Evolutionary conservation across 2,113 vertebrate species (phyloP).

Genomic region (Egretta garzetta): DNA sequence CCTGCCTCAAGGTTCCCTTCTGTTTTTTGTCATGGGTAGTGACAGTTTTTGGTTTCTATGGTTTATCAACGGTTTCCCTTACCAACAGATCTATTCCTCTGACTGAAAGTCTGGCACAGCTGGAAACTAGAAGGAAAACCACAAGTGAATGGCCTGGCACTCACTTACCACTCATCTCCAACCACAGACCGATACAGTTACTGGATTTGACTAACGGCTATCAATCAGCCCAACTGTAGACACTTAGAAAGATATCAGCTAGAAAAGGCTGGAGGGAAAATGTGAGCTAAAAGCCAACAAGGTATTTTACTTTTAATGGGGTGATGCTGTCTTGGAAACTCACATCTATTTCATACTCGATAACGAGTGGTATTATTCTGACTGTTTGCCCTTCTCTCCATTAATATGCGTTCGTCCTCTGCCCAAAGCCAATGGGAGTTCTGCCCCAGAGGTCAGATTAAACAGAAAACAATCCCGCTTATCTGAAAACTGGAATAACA

Average conservation of each 20-base stretch:
- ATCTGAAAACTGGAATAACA: background rate
- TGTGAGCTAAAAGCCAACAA: background rate
- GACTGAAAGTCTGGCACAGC: slow-evolving; percentile 76
- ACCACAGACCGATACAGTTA: slow-evolving; percentile 80
- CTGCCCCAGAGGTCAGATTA: background rate
- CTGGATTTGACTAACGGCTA: slow-evolving; percentile 83
- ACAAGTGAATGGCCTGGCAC: slow-evolving; percentile 78
- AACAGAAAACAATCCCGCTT: background rate
- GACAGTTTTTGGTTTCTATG: slow-evolving; percentile 81
- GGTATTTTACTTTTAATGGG: background rate
- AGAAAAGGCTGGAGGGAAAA: slow-evolving; percentile 39
- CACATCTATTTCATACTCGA: background rate
- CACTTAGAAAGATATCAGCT: slow-evolving; percentile 45
- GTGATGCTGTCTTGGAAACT: background rate
- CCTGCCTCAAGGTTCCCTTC: slow-evolving; percentile 13
- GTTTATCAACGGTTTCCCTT: slow-evolving; percentile 80
- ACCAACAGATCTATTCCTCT: slow-evolving; percentile 76
- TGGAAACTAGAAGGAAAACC: slow-evolving; percentile 81
- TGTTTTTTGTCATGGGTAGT: slow-evolving; percentile 47
- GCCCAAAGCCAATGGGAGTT: background rate
- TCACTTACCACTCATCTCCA: slow-evolving; percentile 74
- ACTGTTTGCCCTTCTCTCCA: background rate
- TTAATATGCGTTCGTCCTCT: background rate
- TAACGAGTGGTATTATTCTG: background rate
- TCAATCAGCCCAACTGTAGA: slow-evolving; percentile 77